These are phyloP conservation scores for Troides helena DNA, from an alignment of 2,888 invertebrate genomes.

Conservation along the genomic window DNA sequence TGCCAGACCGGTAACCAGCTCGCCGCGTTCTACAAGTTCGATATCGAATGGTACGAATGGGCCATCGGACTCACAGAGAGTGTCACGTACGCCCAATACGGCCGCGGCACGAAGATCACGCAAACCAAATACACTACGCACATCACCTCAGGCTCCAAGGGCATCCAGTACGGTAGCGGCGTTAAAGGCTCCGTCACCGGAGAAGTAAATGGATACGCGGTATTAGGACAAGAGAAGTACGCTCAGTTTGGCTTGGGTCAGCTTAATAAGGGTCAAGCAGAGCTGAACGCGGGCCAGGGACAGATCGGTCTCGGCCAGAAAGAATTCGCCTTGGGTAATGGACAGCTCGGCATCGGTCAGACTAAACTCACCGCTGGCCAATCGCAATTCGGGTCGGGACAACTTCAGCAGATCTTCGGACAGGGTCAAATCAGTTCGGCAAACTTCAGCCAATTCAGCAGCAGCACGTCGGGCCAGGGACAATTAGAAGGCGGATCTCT, in stretches of 20 bases:
- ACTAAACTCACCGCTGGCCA: conserved; percentile 14
- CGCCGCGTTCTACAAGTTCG: conserved; percentile 82
- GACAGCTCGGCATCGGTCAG: conserved; percentile 18
- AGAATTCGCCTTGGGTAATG: conserved; percentile 6
- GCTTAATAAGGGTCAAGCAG: conserved; percentile 28
- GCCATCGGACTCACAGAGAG: conserved; percentile 69
- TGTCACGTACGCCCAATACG: conserved; percentile 57
- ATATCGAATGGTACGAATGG: conserved; percentile 81
- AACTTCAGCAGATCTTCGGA: conserved; percentile 28
- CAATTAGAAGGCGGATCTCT: conserved; percentile 33
- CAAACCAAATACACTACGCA: conserved; percentile 46
- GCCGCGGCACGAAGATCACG: conserved; percentile 45
- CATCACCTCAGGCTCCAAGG: conserved; percentile 39
- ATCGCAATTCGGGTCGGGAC: conserved; percentile 37
- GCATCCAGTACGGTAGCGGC: conserved; percentile 32
- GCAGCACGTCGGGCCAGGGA: conserved; percentile 29
- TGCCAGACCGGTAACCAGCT: conserved; percentile 68
- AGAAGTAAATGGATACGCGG: conserved; percentile 32
- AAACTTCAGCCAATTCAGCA: conserved; percentile 30
- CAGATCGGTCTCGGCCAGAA: conserved; percentile 29
- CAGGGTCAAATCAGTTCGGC: conserved; percentile 12
- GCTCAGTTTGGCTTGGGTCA: conserved; percentile 20
- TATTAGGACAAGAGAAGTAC: conserved; percentile 25
- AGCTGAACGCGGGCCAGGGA: conserved; percentile 1
- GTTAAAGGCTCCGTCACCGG: conserved; percentile 35